These are phyloP conservation scores for Diorhabda elongata DNA, from an alignment of 1,140 invertebrate genomes.

Conservation along the genomic window DNA sequence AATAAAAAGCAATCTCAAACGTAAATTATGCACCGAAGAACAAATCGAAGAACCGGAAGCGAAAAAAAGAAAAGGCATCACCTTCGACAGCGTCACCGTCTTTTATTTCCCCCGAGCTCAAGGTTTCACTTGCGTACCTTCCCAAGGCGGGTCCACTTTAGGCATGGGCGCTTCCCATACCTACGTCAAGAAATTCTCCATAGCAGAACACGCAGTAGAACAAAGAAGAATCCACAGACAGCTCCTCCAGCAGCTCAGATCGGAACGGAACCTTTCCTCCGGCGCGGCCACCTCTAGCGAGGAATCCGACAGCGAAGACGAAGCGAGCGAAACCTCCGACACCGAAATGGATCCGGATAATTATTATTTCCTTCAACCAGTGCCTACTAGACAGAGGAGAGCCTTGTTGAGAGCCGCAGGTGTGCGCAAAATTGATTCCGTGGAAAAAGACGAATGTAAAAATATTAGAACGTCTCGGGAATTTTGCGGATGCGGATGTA, in stretches of 20 bases:
- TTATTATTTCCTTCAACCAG: slow-evolving; percentile 90
- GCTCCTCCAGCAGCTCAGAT: slow-evolving; percentile 71
- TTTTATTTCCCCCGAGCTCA: slow-evolving; percentile 93
- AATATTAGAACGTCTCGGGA: slow-evolving; percentile 89
- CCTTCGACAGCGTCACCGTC: slow-evolving; percentile 89
- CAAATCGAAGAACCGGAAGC: slow-evolving; percentile 49
- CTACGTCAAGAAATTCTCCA: slow-evolving; percentile 66
- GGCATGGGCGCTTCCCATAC: slow-evolving; percentile 90
- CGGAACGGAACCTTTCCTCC: slow-evolving; percentile 56
- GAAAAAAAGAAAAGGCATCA: slow-evolving; percentile 73
- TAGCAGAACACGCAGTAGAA: slow-evolving; percentile 76
- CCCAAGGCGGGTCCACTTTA: slow-evolving; percentile 91
- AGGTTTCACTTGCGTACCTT: slow-evolving; percentile 97
- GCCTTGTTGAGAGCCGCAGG: slow-evolving; percentile 83
- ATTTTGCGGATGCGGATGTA: slow-evolving; percentile 93
- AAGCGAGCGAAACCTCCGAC: slow-evolving; percentile 77
- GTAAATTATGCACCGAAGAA: slow-evolving; percentile 48
- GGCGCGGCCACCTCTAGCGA: slow-evolving; percentile 55
- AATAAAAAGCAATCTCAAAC: slow-evolving; percentile 55
- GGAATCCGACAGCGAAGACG: slow-evolving; percentile 73
- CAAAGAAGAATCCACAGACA: slow-evolving; percentile 80
- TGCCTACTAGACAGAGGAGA: slow-evolving; percentile 85
- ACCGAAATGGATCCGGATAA: slow-evolving; percentile 83
- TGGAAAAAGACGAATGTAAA: slow-evolving; percentile 92
- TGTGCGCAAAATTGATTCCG: slow-evolving; percentile 87